Evolutionary conservation across 2,113 vertebrate genomes (phyloP), one percentile per base, ranked within the genome.

Genomic region (Ramphastos sulfuratus): DNA sequence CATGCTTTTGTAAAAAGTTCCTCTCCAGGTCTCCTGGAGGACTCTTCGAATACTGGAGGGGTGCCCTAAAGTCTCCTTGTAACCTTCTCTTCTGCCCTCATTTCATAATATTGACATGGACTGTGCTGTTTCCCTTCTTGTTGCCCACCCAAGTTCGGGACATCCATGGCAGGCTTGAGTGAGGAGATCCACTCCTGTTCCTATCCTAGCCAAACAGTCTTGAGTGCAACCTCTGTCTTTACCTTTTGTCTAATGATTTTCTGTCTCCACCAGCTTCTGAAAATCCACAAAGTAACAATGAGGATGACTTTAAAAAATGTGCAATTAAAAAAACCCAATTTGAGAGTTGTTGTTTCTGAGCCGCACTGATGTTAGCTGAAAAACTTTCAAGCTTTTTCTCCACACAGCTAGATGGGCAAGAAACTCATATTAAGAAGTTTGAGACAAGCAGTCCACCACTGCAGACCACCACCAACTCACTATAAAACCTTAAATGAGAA

Each of bases 41-140:
- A 15, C 54, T 25, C 54, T 55, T 55, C 13, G 15, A 28, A 25
- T 55, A 55, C 54, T 55, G 54, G 54, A 55, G 20, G 48, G 21
- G 48, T 50, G 48, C 20, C 23, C 48, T 50, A 50, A 50, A 50
- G 21, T 50, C 20, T 50, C 48, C 7, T 50, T 50, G 48, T 9
- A 50, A 50, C 48, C 48, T 50, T 50, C 20, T 21, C 48, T 50
- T 50, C 54, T 75, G 74, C 39, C 63, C 44, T 89, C 12, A 52
- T 73, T 93, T 85, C 12, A 5, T 13, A 78, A 42, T 2, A 17
- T 6, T 10, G 75, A 82, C 73, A 15, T 10, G 55, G 39, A 72
- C 0, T 1, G 30, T 73, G 24, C 28, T 58, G 54, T 52, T 61
- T 58, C 16, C 65, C 30, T 72, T 31, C 61, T 37, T 2, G 0